Evolutionary conservation across 35 echinoderm and acorn worm genomes (phyloP), one percentile per base, ranked within the genome.

Genomic region (Apostichopus japonicus): DNA sequence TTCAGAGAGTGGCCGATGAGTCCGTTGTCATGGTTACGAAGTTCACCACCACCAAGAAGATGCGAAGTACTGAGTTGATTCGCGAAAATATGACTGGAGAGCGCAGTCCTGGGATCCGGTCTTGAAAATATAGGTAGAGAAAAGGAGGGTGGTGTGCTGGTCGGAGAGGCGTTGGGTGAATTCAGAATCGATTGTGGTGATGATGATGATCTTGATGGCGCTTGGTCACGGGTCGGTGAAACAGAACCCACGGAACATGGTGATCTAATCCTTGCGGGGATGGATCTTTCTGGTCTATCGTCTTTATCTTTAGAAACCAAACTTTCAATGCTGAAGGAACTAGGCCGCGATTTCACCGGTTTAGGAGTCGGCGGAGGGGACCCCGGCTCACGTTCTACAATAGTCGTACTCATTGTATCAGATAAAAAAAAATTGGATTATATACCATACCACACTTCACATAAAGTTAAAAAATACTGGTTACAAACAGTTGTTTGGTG

Each of bases 301-400:
- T 87, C 33, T 4, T 21, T 90, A 61, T 90, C 88, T 76, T 90
- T 90, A 8, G 53, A 90, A 55, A 90, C 88, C 27, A 90, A 56
- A 17, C 88, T 90, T 90, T 90, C 88, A 16, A 90, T 90, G 24
- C 88, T 90, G 71, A 90, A 90, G 13, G 70, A 78, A 52, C 65
- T 77, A 7, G 88, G 27, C 6, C 88, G n/a, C 5, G 27, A 54
- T 77, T 90, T 90, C 0, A 56, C n/a, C 65, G 70, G n/a, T 22
- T 56, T 56, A 7, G 54, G 86, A 16, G 86, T 65, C 7, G 86
- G 86, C 1, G 56, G 86, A 8, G 86, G 58, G 22, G 86, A 87
- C 14, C 63, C 86, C 54, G 19, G 2, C 44, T 87, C 54, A 8
- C 24, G 86, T 61, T 87, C 58, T 9, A 87, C 86, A 24, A 89